Base-by-base conservation (phyloP, 2,113 vertebrate genomes). In the Sapayoa aenigma region DNA sequence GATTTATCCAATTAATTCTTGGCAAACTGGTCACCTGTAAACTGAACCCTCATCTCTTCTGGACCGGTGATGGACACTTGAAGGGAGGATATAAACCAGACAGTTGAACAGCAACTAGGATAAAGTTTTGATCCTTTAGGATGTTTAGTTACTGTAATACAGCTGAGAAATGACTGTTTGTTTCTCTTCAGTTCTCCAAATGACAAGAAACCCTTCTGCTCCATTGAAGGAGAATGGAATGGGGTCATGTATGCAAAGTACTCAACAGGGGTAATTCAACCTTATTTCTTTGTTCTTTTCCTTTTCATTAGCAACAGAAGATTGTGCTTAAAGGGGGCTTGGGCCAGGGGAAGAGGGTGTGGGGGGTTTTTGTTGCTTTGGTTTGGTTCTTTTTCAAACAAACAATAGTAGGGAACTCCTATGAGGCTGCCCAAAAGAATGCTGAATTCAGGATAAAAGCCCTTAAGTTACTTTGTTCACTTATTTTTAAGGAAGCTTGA, bases 171-270 rank as follows among this genome's bases (percentile, higher is more conserved):
- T 56, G n/a, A 50, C 73, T 83, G 5, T 85, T 96, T 95, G 67
- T 90, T 95, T 96, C 72, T 92, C 2, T 97, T 84, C 97, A 99
- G 99, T 95, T 92, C 99, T 94, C 99, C 99, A 9, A 99, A 98
- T 93, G 99, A 99, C 96, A 99, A 99, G 98, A 99, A 99, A 97
- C 98, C 99, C 71, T 99, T 99, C 97, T 99, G 98, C 97, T 99
- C 99, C 50, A 97, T 99, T 87, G 99, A 99, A 98, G 99, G 99
- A 73, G 99, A 99, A 95, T 99, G 99, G 99, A 99, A 99, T 44
- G 99, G 99, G 89, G 98, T 99, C 94, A 99, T 99, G 99, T 99
- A 99, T 46, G 98, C 99, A 94, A 99, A 99, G 97, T 98, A 98
- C 97, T 96, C 98, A 65, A 98, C 98, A 65, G 99, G 99, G 98